Base-by-base conservation (phyloP, 2,113 vertebrate species). In the Crypturellus undulatus region DNA sequence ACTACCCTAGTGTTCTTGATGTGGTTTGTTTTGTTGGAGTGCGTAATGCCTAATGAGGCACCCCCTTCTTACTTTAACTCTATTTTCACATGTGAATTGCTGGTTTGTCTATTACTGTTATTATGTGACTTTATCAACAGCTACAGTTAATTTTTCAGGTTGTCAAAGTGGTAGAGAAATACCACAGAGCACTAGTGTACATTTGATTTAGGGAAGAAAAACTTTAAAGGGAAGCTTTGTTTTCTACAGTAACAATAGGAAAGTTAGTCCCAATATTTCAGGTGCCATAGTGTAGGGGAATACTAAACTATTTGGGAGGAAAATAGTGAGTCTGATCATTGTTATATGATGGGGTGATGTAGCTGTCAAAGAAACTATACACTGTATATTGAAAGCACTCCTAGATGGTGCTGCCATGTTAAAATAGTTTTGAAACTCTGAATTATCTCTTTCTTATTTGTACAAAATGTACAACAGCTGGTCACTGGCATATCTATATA, bases 71-170 rank as follows among this genome's bases (percentile, higher is more conserved):
- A 0, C 4, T 76, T 52, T 22, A 32, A 14, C 28, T 52, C 11
- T 1, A 0, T 17, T 24, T 22, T 49, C 49, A 26, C 6, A 2
- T 1, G 5, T 20, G 21, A 32, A 22, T 79, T 0, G 0, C 51
- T 51, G 3, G n/a, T 10, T 38, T 30, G 32, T 82, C 42, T 26
- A 0, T 22, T 49, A 17, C 43, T 49, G 6, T 10, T 7, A 13
- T 4, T 32, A 5, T 76, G 36, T 62, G 73, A 64, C 32, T 79
- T 81, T 60, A 38, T 47, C 11, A 9, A 14, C 30, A 9, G 1
- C 62, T 47, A 0, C 1, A 19, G 28, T 64, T 49, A 25, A n/a
- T 60, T 78, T 76, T 30, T n/a, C 59, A 24, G 34, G 30, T 58
- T 82, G 54, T 68, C 8, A 9, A 49, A 32, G 28, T 70, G 64